Evolutionary conservation across 1,140 invertebrate species (phyloP).

Genomic region (Ips typographus): DNA sequence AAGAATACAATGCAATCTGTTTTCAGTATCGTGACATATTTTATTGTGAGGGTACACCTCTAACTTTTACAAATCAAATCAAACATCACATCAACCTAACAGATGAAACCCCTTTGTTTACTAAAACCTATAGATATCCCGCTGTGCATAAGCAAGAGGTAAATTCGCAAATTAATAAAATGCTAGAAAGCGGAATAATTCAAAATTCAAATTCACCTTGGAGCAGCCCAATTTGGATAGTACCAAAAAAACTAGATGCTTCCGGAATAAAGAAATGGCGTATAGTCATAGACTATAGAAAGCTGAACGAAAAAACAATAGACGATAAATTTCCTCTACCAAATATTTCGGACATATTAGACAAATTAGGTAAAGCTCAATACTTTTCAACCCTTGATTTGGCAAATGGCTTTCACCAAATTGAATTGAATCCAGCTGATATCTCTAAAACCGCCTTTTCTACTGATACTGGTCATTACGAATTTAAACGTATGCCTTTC

Average conservation of each 20-base stretch:
- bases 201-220: too few relatives aligned
- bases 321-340: conserved; percentile 57
- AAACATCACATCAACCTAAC: too few relatives aligned
- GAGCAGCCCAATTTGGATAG: too few relatives aligned
- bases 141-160: too few relatives aligned
- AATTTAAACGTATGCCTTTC: conserved; percentile 50
- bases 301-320: conserved; percentile 52
- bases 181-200: not conserved
- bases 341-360: conserved; percentile 50
- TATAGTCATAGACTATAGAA: conserved; percentile 51
- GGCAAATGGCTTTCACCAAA: conserved; percentile 54
- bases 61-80: too few relatives aligned
- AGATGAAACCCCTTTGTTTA: too few relatives aligned
- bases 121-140: too few relatives aligned
- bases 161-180: too few relatives aligned
- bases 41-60: too few relatives aligned
- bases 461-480: conserved; percentile 48
- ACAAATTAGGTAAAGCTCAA: conserved; percentile 45
- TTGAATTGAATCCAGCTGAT: conserved; percentile 47
- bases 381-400: conserved; percentile 54
- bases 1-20: too few relatives aligned
- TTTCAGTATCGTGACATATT: too few relatives aligned
- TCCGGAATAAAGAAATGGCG: conserved; percentile 38
- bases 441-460: conserved; percentile 51
- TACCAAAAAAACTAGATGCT: too few relatives aligned